Conservation (phyloP, 1,140 invertebrate genomes). For the Dinothrombium tinctorium region DNA sequence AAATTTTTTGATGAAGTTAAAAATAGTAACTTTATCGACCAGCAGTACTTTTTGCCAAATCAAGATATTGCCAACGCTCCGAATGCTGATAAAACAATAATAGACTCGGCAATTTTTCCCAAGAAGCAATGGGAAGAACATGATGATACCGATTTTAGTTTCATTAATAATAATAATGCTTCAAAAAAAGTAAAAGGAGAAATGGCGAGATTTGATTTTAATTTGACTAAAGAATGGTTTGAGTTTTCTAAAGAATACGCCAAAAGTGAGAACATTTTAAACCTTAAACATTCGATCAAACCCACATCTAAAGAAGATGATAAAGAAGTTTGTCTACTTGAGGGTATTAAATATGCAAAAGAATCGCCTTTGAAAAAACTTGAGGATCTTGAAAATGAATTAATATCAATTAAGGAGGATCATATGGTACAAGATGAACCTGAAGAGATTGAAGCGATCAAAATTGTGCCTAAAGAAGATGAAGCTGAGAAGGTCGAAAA, state of each 20-base stretch:
- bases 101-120: too few relatives aligned
- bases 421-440: background rate
- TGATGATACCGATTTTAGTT: too few relatives aligned
- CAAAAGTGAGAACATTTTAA: background rate
- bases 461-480: slow-evolving; percentile 1
- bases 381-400: background rate
- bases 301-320: background rate
- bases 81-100: background rate
- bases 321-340: background rate
- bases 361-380: background rate
- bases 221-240: background rate
- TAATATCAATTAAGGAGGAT: background rate
- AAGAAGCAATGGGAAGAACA: too few relatives aligned
- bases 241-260: background rate
- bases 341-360: background rate
- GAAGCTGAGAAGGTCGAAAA: background rate
- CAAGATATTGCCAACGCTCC: too few relatives aligned
- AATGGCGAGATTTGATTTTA: background rate
- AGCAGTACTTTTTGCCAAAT: too few relatives aligned
- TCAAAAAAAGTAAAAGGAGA: background rate
- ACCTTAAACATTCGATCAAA: background rate
- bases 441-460: slow-evolving; percentile 1
- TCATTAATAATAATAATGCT: background rate
- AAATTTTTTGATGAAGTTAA: too few relatives aligned
- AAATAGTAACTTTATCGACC: too few relatives aligned